These are phyloP conservation scores for Vicugna pacos DNA, from an alignment of 2,113 vertebrate genomes.

Conservation along the genomic window DNA sequence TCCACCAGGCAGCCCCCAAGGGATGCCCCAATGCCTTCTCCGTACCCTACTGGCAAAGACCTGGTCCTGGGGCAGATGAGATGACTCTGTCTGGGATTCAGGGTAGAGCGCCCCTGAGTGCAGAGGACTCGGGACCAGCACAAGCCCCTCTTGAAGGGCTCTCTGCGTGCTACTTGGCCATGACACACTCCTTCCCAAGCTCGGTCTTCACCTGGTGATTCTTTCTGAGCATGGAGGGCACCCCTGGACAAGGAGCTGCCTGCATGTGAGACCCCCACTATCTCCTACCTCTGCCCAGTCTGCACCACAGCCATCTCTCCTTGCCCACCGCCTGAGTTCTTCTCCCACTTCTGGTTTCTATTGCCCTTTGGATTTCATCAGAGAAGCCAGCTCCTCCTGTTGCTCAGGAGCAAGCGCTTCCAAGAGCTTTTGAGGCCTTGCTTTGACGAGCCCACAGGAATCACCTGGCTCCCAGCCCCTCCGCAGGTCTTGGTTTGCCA, in stretches of 20 bases:
- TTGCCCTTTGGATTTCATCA: not conserved
- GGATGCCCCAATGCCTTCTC: too few species aligned
- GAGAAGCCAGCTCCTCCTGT: not conserved
- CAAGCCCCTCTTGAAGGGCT: not conserved
- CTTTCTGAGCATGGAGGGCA: not conserved
- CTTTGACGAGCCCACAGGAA: not conserved
- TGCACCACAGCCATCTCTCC: not conserved
- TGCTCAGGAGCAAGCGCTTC: not conserved
- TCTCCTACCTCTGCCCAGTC: not conserved
- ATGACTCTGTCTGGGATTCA: not conserved
- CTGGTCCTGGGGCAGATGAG: not conserved
- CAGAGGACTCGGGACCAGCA: not conserved
- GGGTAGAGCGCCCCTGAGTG: not conserved
- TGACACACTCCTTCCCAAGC: not conserved
- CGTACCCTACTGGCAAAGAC: not conserved
- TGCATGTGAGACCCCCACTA: too few species aligned
- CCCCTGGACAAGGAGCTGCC: not conserved
- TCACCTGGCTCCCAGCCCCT: not conserved
- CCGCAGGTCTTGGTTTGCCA: not conserved
- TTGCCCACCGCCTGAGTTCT: not conserved
- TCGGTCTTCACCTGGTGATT: not conserved
- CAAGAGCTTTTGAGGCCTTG: not conserved
- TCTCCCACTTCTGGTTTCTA: not conserved
- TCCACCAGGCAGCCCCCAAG: constrained; percentile 6
- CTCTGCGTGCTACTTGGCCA: not conserved